Percentiles rank a stretch among this genome's conserved stretches.
Evolutionary conservation across 2,888 invertebrate species (phyloP).

Genomic region (Acleris holmiana): DNA sequence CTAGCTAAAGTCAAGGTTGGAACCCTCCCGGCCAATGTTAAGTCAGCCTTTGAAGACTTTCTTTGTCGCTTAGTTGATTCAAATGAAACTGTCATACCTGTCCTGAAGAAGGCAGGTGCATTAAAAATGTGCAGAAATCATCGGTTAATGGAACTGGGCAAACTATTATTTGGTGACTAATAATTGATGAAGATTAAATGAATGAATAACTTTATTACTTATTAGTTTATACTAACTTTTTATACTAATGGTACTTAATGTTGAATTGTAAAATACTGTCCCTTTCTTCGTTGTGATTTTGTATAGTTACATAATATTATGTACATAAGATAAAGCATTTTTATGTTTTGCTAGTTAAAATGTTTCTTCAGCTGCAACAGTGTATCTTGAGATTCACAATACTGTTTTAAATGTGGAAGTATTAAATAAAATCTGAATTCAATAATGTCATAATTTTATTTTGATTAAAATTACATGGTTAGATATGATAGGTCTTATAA

Average conservation of each 20-base stretch:
- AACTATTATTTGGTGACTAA: conserved; percentile 94
- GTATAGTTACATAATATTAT: conserved; percentile 23
- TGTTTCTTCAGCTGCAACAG: conserved; percentile 13
- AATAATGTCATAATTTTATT: conserved; percentile 6
- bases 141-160: conserved; percentile 94
- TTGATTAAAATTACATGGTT: background rate
- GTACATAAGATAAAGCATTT: conserved; percentile 20
- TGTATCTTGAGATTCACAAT: conserved; percentile 18
- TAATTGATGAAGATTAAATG: conserved; percentile 27
- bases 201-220: conserved; percentile 14
- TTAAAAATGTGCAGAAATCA: conserved; percentile 93
- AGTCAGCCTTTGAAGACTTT: conserved; percentile 96
- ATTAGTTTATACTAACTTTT: conserved; percentile 32
- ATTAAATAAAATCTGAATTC: conserved; percentile 29
- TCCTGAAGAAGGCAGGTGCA: conserved; percentile 92
- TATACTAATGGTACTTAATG: conserved; percentile 39
- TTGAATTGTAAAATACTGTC: conserved; percentile 30
- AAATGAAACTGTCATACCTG: conserved; percentile 88
- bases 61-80: conserved; percentile 93
- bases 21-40: conserved; percentile 91
- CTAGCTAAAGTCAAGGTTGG: conserved; percentile 93
- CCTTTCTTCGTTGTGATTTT: conserved; percentile 42
- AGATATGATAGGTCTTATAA: no score
- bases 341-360: conserved; percentile 32
- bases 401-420: conserved; percentile 35